Evolutionary conservation across 2,797 vertebrate species (phyloP).

Genomic region (Xiphophorus birchmanni): DNA sequence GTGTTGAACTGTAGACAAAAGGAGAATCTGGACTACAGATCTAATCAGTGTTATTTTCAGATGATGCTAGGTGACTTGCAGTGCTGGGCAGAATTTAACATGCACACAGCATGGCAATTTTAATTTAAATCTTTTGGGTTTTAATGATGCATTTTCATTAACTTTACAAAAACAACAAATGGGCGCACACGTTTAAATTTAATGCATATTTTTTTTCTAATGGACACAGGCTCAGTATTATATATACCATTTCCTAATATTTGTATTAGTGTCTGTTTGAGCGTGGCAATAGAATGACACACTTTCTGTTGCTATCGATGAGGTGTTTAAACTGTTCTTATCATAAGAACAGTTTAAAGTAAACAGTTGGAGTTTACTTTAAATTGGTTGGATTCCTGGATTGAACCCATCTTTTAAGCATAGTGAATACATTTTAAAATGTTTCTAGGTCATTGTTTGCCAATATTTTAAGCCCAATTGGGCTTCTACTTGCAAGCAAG

Average conservation of each 20-base stretch:
- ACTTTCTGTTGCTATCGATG: neutral
- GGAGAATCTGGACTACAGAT: conserved; percentile 48
- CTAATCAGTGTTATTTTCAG: neutral
- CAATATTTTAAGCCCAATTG: too few species aligned
- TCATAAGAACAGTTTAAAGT: neutral
- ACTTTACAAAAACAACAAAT: neutral
- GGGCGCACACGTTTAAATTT: neutral
- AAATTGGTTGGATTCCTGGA: neutral
- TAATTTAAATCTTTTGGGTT: neutral
- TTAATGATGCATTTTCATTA: neutral
- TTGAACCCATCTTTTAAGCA: neutral
- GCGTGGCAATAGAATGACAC: neutral
- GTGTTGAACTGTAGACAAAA: conserved; percentile 32
- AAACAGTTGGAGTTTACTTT: too few species aligned
- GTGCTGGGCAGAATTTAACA: neutral
- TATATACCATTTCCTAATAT: neutral
- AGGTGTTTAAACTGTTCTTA: neutral
- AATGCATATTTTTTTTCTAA: neutral
- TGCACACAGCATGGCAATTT: neutral
- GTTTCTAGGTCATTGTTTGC: neutral
- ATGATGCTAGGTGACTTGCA: neutral
- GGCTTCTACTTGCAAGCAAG: too few species aligned
- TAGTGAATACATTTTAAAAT: neutral
- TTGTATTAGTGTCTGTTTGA: neutral
- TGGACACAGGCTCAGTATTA: neutral